Conservation (phyloP, 1,140 invertebrate genomes). For the Listronotus bonariensis region DNA sequence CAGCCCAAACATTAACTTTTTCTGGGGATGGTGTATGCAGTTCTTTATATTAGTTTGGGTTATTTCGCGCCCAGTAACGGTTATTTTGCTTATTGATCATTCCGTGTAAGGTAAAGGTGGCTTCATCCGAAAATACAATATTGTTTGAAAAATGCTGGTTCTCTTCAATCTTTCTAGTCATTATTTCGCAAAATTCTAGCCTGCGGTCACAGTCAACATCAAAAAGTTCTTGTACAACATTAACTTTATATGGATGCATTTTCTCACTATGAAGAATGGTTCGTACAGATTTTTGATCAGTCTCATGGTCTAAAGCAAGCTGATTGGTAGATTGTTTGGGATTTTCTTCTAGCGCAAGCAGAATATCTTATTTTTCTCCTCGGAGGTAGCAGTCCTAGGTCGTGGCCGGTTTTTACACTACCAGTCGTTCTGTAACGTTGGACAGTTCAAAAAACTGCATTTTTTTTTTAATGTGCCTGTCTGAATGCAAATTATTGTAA, state of each 20-base stretch:
- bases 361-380: conserved; percentile 10
- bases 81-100: conserved; percentile 8
- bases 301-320: conserved; percentile 7
- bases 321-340: conserved; percentile 8
- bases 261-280: conserved; percentile 16
- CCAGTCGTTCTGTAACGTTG: conserved; percentile 2
- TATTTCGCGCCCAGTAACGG: background rate
- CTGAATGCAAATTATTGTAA: background rate
- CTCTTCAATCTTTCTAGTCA: conserved; percentile 6
- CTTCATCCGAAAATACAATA: conserved; percentile 19
- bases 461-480: background rate
- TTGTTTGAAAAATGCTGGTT: conserved; percentile 8
- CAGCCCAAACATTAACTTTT: no score
- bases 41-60: conserved; percentile 6
- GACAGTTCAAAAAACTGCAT: no score
- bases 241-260: conserved; percentile 15
- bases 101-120: conserved; percentile 15
- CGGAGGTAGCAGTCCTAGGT: conserved; percentile 8
- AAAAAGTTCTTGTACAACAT: conserved; percentile 13
- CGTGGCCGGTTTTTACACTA: conserved; percentile 10
- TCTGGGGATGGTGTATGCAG: conserved; percentile 15
- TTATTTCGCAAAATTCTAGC: conserved; percentile 10
- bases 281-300: conserved; percentile 10
- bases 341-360: conserved; percentile 10
- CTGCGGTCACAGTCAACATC: conserved; percentile 8